Conservation (phyloP, 1,140 invertebrate genomes). For the Lepidostoma basale region DNA sequence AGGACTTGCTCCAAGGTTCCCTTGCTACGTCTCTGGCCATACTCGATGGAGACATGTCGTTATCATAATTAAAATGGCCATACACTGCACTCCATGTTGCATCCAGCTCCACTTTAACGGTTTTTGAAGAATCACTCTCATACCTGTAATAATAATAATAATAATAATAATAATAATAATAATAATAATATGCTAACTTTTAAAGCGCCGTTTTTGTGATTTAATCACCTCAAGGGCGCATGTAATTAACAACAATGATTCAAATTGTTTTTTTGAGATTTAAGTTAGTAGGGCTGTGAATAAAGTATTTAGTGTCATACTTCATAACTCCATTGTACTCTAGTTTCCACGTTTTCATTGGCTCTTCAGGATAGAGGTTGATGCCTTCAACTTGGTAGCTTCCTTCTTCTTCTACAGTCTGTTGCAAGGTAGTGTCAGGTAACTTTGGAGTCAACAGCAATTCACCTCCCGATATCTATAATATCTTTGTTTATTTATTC, state of each 20-base stretch:
- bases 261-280: no score
- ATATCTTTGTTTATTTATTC: no score
- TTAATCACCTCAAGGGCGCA: no score
- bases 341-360: slow-evolving; percentile 72
- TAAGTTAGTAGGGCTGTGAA: no score
- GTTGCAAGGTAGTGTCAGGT: slow-evolving; percentile 67
- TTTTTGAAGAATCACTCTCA: slow-evolving; percentile 48
- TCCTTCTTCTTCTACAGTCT: slow-evolving; percentile 57
- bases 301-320: no score
- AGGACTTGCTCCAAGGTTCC: slow-evolving; percentile 70
- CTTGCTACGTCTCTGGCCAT: slow-evolving; percentile 68
- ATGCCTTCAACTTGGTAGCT: slow-evolving; percentile 67
- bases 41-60: slow-evolving; percentile 64
- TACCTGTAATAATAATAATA: slow-evolving; percentile 48
- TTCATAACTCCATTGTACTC: slow-evolving; percentile 68
- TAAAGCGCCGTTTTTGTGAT: no score
- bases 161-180: no score
- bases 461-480: slow-evolving; percentile 63
- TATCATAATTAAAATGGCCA: slow-evolving; percentile 69
- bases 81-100: slow-evolving; percentile 59
- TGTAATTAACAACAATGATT: no score
- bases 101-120: slow-evolving; percentile 57
- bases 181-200: no score
- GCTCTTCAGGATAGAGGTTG: slow-evolving; percentile 60
- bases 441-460: slow-evolving; percentile 65